Conservation (phyloP, 2,888 invertebrate genomes). For the Lithophane socia region DNA sequence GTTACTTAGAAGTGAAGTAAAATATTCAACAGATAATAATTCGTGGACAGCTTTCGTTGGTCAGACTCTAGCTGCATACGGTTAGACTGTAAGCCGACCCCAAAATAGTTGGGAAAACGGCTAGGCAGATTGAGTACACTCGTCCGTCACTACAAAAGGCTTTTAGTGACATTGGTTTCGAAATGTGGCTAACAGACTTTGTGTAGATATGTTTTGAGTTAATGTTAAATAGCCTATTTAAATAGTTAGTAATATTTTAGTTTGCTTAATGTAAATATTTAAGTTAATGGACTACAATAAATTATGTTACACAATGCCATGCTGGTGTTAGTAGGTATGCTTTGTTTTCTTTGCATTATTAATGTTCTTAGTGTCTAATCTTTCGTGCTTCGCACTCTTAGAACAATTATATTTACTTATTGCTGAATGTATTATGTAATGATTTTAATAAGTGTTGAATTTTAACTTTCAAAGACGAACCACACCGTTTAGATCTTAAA, state of each 20-base stretch:
- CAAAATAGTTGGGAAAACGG: too few species aligned
- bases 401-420: not conserved
- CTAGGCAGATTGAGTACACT: too few species aligned
- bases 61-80: not conserved
- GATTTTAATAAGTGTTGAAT: not conserved
- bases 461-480: not conserved
- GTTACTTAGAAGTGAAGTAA: too few species aligned
- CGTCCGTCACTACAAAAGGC: not conserved
- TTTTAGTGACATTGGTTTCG: constrained; percentile 10
- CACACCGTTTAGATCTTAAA: not conserved
- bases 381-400: not conserved
- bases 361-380: not conserved
- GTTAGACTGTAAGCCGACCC: not conserved
- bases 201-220: not conserved
- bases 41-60: too few species aligned
- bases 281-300: not conserved
- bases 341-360: not conserved
- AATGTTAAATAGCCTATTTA: not conserved
- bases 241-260: not conserved
- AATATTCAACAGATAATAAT: too few species aligned
- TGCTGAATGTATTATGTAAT: not conserved
- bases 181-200: not conserved
- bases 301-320: not conserved
- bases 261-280: not conserved
- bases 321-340: not conserved